Base-by-base conservation (phyloP, 2,888 invertebrate species). In the Gortyna flavago region DNA sequence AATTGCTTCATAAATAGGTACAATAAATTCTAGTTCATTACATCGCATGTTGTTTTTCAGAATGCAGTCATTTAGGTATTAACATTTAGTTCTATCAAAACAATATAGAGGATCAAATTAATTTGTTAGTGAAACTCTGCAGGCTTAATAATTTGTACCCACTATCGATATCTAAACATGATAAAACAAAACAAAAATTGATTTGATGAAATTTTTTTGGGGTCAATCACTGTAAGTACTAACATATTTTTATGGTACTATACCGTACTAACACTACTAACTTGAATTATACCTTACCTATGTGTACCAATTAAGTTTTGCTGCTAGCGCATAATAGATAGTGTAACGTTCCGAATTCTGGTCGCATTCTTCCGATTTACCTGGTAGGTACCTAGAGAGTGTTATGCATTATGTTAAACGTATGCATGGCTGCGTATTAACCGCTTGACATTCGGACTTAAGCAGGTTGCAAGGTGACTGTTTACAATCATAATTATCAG, bases 381-480 rank as follows among this genome's bases (percentile, higher is more conserved):
- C n/a, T 48, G 48, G 16, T 51, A 68, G 54, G 32, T 54, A 72
- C 44, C n/a, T 35, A 72, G n/a, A 18, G 9, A 67, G 73, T 79
- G 62, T 72, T 77, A 81, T 87, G 79, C 85, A 81, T 84, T 76
- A 83, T 85, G 77, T 51, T 79, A 85, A 86, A 67, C 44, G 21
- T 83, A 84, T 89, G 80, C 77, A 79, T 75, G 75, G 80, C 77
- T 77, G 72, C 67, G 71, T 62, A 71, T 76, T 79, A 73, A 87
- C 76, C 78, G 77, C 70, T 71, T 85, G 83, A 85, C 88, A 85
- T 85, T 84, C 84, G 85, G 75, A 87, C 85, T 81, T 79, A 66
- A 81, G 67, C 83, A 76, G 84, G 87, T 75, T 79, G 71, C 84
- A 79, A 80, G 84, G 77, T 87, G 85, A 83, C 83, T 75, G 77